A percentile compares a stretch with the other conserved stretches of the same genome.
Conservation (phyloP, 2,113 vertebrate genomes). For the Struthidea cinerea region DNA sequence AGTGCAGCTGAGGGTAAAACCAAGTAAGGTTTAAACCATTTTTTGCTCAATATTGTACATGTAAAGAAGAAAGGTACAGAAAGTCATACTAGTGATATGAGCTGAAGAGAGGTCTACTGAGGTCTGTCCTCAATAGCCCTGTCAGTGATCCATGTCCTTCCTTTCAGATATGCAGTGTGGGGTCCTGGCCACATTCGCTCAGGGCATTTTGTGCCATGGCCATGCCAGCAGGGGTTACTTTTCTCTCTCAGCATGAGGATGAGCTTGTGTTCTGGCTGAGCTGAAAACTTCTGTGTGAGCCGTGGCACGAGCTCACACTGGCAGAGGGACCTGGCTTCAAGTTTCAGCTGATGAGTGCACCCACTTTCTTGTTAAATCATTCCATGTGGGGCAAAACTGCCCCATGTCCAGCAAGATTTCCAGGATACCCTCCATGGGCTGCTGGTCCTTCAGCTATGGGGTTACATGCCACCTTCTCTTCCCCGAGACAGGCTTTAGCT, state of each 20-base stretch:
- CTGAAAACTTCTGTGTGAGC: background rate
- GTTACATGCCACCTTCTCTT: fast-evolving
- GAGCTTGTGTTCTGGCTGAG: background rate
- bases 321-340: background rate
- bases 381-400: background rate
- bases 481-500: background rate
- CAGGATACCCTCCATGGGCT: background rate
- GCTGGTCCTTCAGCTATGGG: background rate
- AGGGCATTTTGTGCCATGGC: background rate
- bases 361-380: background rate
- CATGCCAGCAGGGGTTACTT: fast-evolving
- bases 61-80: background rate
- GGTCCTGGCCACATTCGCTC: background rate
- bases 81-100: background rate
- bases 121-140: background rate
- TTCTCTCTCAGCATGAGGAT: background rate
- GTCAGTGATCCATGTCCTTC: background rate
- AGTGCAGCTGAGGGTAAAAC: background rate
- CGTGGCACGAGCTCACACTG: background rate
- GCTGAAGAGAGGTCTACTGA: background rate
- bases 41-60: background rate
- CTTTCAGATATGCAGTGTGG: background rate
- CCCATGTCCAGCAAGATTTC: fast-evolving
- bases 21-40: background rate
- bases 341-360: background rate